Percentiles rank a stretch among this genome's conserved stretches.
Conservation (phyloP, 2,113 vertebrate genomes). For the Panthera tigris region DNA sequence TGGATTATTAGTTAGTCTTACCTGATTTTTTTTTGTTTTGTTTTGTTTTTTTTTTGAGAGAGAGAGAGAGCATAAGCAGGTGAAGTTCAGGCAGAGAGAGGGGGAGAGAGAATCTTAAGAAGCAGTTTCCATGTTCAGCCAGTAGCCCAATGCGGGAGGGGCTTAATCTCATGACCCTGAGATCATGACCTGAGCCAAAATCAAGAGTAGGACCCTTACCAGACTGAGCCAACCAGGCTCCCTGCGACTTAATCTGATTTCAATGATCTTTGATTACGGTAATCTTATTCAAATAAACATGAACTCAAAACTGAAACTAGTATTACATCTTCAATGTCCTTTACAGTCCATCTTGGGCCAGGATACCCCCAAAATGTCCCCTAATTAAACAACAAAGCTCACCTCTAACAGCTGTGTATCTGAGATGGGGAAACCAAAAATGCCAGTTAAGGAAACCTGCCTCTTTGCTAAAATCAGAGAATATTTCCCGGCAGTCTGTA, state of each 20-base stretch:
- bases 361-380: not conserved
- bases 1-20: not conserved
- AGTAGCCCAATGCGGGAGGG: no score
- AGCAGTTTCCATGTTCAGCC: no score
- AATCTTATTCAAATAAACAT: slow-evolving; percentile 1
- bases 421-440: not conserved
- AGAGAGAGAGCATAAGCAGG: no score
- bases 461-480: not conserved
- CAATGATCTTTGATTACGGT: not conserved
- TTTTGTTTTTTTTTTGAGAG: no score
- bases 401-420: not conserved
- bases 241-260: not conserved
- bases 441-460: not conserved
- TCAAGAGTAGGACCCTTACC: no score
- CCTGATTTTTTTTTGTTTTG: no score
- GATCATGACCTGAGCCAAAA: no score
- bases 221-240: no score
- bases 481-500: not conserved
- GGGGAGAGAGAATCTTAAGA: no score
- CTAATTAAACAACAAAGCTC: not conserved
- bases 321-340: slow-evolving; percentile 6
- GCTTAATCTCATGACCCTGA: no score
- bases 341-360: not conserved
- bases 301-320: not conserved
- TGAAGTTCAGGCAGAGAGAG: no score